Evolutionary conservation across 1,140 invertebrate genomes (phyloP).

Genomic region (Brachionus angularis): DNA sequence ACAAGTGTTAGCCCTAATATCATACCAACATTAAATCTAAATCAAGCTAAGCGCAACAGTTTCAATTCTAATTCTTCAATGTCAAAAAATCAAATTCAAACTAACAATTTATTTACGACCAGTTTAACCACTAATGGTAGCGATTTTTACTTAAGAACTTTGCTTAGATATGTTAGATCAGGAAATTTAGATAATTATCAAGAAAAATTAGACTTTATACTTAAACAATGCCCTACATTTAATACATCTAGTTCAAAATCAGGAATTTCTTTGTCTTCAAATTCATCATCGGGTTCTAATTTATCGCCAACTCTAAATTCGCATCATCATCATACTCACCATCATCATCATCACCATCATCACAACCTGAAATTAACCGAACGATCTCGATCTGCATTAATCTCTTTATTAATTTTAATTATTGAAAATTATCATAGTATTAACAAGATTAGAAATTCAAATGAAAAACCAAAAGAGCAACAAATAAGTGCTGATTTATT

Average conservation of each 20-base stretch:
- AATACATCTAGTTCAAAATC: neutral
- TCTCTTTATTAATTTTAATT: conserved; percentile 18
- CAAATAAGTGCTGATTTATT: conserved; percentile 11
- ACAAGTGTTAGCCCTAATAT: neutral
- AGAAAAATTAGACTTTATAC: conserved; percentile 37
- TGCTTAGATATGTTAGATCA: conserved; percentile 18
- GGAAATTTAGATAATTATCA: conserved; percentile 1
- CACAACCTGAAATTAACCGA: conserved; percentile 22
- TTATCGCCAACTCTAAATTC: neutral
- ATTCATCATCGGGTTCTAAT: neutral
- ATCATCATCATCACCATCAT: neutral
- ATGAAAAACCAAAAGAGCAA: neutral
- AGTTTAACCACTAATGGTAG: neutral
- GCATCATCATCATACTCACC: neutral
- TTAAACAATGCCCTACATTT: conserved; percentile 33
- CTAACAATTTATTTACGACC: neutral
- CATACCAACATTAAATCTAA: neutral
- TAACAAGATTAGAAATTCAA: neutral
- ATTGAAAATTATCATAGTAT: conserved; percentile 21
- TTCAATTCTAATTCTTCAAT: neutral
- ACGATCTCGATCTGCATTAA: conserved; percentile 1
- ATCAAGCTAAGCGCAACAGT: neutral
- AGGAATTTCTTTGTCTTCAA: neutral
- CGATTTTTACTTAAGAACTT: conserved; percentile 25
- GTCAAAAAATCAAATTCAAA: neutral